phyloP scores from a whole-genome alignment of 2,888 invertebrate species.

The Nemotelus nigrinus region DNA sequence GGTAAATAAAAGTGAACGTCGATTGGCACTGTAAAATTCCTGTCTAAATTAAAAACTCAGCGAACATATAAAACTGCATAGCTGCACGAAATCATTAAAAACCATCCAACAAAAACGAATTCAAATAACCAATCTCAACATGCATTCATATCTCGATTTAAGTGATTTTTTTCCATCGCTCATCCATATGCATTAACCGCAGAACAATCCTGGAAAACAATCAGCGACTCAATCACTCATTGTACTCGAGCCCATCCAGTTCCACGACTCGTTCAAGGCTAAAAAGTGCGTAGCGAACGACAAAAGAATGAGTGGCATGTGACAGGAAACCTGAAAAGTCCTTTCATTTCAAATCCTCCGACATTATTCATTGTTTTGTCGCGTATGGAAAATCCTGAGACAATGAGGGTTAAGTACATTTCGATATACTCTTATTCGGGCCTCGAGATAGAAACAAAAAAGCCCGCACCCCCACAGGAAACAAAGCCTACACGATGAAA shows the following conservation, averaged over 20 bases:
- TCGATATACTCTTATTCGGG: background rate
- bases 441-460: background rate
- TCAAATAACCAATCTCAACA: no score
- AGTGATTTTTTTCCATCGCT: background rate
- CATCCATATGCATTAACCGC: background rate
- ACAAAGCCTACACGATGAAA: background rate
- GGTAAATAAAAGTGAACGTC: no score
- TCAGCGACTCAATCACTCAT: background rate
- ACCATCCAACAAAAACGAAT: no score
- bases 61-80: no score
- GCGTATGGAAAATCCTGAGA: background rate
- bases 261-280: background rate
- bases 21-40: no score
- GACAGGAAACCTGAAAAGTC: background rate
- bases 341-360: background rate
- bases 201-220: background rate
- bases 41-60: no score
- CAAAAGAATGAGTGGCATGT: background rate
- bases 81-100: no score
- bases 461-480: background rate
- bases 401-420: background rate
- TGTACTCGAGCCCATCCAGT: background rate
- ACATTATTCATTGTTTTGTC: background rate
- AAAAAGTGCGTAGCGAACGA: background rate
- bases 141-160: no score